phyloP scores from a whole-genome alignment of 2,113 vertebrate genomes.

The Haplotaxodon microlepis region DNA sequence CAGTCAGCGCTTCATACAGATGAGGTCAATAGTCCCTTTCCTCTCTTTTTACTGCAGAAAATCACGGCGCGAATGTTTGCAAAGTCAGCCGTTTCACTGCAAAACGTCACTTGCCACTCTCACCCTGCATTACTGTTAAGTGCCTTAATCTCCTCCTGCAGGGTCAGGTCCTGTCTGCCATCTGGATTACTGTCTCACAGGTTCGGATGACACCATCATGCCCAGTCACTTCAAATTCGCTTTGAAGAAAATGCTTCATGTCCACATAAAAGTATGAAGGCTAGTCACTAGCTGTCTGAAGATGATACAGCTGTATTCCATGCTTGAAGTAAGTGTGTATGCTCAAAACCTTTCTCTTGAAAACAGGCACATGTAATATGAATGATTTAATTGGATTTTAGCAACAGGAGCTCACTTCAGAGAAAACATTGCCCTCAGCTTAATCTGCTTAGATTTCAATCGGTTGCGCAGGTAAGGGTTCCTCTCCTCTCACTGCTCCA shows the following conservation, averaged over 20 bases:
- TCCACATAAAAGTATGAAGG: background rate
- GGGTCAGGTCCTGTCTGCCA: constrained; percentile 43
- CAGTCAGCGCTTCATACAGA: constrained; percentile 18
- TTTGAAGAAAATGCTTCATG: background rate
- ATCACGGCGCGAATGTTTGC: background rate
- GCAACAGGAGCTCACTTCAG: background rate
- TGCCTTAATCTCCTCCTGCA: constrained; percentile 46
- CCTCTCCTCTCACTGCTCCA: background rate
- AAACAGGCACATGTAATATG: background rate
- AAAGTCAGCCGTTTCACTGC: background rate
- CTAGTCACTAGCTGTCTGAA: background rate
- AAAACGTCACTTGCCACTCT: constrained; percentile 22
- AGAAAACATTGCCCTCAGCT: background rate
- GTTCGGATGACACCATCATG: background rate
- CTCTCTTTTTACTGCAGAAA: background rate
- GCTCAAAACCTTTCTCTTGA: background rate
- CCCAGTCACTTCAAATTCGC: background rate
- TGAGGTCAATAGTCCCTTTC: background rate
- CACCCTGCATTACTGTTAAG: constrained; percentile 36
- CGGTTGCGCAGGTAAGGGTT: background rate
- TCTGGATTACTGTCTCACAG: constrained; percentile 39
- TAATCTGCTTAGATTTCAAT: background rate
- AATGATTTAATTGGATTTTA: constrained; percentile 26
- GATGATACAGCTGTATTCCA: background rate
- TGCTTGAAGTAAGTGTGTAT: background rate